A percentile compares a stretch with the other conserved stretches of the same genome.
These are phyloP conservation scores for Phocoena sinus DNA, from an alignment of 2,113 vertebrate genomes.

Conservation along the genomic window DNA sequence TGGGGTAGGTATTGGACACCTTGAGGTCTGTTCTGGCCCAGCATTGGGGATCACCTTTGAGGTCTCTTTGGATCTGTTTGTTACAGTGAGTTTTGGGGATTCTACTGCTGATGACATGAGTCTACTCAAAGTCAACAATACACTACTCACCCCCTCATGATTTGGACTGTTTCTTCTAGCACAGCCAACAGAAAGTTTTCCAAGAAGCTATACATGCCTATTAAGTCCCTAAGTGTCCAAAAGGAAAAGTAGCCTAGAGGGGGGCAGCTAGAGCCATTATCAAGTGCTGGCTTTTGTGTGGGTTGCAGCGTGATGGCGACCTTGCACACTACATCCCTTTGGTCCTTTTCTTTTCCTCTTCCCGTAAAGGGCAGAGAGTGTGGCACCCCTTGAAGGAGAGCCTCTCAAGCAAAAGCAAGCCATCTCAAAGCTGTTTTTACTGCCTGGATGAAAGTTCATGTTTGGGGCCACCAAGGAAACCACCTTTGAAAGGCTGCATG, in stretches of 20 bases:
- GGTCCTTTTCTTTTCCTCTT: neutral
- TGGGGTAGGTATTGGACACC: neutral
- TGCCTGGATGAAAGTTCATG: neutral
- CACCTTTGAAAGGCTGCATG: neutral
- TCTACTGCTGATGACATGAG: neutral
- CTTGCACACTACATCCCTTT: too few species aligned
- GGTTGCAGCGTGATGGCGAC: neutral
- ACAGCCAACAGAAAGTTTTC: neutral
- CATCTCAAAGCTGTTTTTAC: neutral
- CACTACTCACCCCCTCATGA: neutral
- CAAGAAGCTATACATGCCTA: neutral
- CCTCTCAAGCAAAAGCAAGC: neutral
- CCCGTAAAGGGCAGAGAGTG: neutral
- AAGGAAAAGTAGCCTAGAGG: neutral
- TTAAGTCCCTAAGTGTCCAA: neutral
- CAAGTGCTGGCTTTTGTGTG: neutral
- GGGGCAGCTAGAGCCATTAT: neutral
- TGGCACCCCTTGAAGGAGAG: neutral
- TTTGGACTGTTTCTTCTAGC: neutral
- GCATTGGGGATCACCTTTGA: neutral
- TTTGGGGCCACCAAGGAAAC: constrained; percentile 30
- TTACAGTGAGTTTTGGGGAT: neutral
- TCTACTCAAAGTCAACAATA: neutral
- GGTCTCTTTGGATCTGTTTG: neutral
- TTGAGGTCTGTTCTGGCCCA: neutral